These are phyloP conservation scores for Phalacrocorax carbo DNA, from an alignment of 2,113 vertebrate genomes.

Conservation along the genomic window DNA sequence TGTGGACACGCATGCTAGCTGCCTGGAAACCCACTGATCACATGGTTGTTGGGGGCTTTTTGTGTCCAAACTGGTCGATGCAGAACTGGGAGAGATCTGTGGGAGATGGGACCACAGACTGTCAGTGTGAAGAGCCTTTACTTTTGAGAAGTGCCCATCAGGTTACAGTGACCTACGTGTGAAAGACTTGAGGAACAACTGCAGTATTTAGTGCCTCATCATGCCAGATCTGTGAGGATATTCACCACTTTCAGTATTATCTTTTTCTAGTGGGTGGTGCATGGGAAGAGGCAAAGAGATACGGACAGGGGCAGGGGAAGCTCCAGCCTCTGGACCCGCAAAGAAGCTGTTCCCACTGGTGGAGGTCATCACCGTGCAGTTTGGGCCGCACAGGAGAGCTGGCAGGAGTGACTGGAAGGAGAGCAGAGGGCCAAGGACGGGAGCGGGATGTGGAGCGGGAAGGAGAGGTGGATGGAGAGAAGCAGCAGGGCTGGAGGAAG, in stretches of 20 bases:
- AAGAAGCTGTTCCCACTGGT: neutral
- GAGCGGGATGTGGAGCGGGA: too few species aligned
- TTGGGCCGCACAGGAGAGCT: neutral
- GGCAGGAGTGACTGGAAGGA: neutral
- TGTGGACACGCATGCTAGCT: neutral
- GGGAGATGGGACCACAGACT: neutral
- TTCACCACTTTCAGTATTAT: neutral
- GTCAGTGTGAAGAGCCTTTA: neutral
- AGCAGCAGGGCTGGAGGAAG: neutral
- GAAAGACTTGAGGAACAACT: neutral
- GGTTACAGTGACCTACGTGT: accelerated
- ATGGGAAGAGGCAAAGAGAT: neutral
- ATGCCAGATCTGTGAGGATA: neutral
- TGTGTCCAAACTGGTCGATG: neutral
- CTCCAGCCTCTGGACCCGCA: neutral
- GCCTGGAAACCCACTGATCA: neutral
- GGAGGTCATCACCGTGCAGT: neutral
- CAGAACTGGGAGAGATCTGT: neutral
- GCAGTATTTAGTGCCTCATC: neutral
- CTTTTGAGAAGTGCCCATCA: neutral
- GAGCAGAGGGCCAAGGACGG: accelerated
- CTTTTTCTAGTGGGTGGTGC: neutral
- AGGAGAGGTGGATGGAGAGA: neutral
- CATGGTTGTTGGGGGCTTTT: accelerated
- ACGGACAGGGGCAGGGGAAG: neutral